These are phyloP conservation scores for Tuta absoluta DNA, from an alignment of 2,888 invertebrate genomes.

Conservation along the genomic window DNA sequence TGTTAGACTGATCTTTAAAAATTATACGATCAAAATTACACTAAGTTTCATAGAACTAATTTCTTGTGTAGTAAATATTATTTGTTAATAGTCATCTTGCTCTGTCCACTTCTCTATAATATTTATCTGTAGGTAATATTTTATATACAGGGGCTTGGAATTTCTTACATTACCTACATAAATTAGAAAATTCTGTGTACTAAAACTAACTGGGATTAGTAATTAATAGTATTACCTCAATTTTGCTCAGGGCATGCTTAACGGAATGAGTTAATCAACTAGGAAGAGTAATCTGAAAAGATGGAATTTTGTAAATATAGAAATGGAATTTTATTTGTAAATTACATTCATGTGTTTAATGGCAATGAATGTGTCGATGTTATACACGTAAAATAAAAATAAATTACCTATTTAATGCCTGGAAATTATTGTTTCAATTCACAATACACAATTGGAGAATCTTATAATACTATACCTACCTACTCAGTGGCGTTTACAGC, in stretches of 20 bases:
- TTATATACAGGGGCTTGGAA: conserved; percentile 67
- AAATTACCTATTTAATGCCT: conserved; percentile 63
- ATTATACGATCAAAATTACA: conserved; percentile 68
- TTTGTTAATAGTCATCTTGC: conserved; percentile 56
- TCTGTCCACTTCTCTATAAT: conserved; percentile 72
- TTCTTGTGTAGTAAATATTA: conserved; percentile 52
- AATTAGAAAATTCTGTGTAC: conserved; percentile 42
- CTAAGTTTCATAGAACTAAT: conserved; percentile 68
- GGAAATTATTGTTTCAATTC: conserved; percentile 35
- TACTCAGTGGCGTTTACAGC: no score
- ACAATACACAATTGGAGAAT: not conserved
- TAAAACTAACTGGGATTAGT: conserved; percentile 43
- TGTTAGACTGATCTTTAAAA: conserved; percentile 80
- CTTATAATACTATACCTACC: no score
- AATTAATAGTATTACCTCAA: conserved; percentile 49
- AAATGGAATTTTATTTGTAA: conserved; percentile 72
- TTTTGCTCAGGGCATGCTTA: conserved; percentile 58
- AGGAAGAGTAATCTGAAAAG: conserved; percentile 53
- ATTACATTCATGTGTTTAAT: conserved; percentile 66
- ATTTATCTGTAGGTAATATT: conserved; percentile 56
- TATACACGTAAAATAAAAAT: conserved; percentile 73
- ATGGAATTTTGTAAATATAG: conserved; percentile 71
- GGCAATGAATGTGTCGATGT: conserved; percentile 79
- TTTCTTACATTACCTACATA: conserved; percentile 44
- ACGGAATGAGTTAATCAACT: conserved; percentile 36